These are phyloP conservation scores for Eriocheir sinensis DNA, from an alignment of 1,140 invertebrate species.

Conservation along the genomic window DNA sequence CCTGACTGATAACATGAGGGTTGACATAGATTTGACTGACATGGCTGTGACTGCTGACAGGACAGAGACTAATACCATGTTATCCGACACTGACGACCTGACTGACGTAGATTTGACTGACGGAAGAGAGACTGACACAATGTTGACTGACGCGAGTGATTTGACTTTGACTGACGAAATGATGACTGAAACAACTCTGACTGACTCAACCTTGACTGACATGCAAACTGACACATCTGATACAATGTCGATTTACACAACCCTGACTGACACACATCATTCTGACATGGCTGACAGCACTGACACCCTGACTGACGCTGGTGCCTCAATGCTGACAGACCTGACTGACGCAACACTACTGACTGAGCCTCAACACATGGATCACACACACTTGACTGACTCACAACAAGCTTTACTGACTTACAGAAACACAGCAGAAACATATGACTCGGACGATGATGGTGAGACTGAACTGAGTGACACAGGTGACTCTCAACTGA, in stretches of 20 bases:
- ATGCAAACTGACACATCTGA: constrained; percentile 1
- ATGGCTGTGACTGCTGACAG: neutral
- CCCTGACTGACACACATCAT: neutral
- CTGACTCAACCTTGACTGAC: constrained; percentile 18
- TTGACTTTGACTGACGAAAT: neutral
- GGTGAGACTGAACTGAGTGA: neutral
- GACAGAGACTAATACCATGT: neutral
- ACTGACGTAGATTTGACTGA: constrained; percentile 33
- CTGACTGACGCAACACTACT: neutral
- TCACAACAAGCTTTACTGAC: neutral
- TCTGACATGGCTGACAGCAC: neutral
- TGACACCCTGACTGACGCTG: neutral
- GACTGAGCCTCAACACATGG: neutral
- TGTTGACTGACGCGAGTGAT: neutral
- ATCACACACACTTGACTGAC: neutral
- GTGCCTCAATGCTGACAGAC: neutral
- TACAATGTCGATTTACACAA: constrained; percentile 4
- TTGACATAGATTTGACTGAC: neutral
- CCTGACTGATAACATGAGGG: neutral
- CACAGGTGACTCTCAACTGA: neutral
- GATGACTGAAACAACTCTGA: neutral
- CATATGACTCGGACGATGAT: neutral
- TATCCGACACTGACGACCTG: neutral
- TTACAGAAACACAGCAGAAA: neutral
- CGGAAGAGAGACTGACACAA: neutral